Evolutionary conservation across 2,888 invertebrate genomes (phyloP).

Genomic region (Pachymerium ferrugineum): DNA sequence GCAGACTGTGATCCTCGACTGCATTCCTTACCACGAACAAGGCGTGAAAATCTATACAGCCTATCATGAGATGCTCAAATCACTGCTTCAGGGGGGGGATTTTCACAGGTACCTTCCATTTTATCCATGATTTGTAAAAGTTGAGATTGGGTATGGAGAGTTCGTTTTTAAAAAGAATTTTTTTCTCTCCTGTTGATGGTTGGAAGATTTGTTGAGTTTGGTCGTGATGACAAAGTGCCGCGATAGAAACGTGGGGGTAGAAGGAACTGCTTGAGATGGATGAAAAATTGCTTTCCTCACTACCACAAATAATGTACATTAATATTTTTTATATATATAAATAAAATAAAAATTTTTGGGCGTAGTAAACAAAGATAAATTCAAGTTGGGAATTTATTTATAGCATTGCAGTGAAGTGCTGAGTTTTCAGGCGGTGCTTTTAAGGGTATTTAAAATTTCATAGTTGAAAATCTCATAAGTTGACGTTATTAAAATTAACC

Average conservation of each 20-base stretch:
- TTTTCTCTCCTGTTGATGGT: neutral
- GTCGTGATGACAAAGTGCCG: neutral
- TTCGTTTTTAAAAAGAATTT: neutral
- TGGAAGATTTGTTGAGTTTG: neutral
- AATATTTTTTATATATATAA: neutral
- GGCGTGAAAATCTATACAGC: neutral
- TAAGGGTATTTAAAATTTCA: neutral
- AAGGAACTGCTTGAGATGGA: neutral
- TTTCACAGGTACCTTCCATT: neutral
- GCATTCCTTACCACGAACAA: neutral
- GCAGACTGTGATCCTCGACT: neutral
- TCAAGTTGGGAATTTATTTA: too few relatives aligned
- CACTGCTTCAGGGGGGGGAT: neutral
- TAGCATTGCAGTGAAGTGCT: neutral
- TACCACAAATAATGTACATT: neutral
- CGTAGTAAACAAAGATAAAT: too few relatives aligned
- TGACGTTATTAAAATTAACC: too few relatives aligned
- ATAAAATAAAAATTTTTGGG: neutral
- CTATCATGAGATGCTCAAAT: neutral
- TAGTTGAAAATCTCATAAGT: neutral
- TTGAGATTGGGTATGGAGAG: too few relatives aligned
- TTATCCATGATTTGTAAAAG: neutral
- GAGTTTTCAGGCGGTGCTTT: neutral
- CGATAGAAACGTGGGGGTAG: neutral
- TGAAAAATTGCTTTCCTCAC: slow-evolving; percentile 7